A percentile compares a stretch with the other conserved stretches of the same genome.
phyloP scores from a whole-genome alignment of 37 sponge, comb jelly and placozoan genomes.

The Chondrosia reniformis region DNA sequence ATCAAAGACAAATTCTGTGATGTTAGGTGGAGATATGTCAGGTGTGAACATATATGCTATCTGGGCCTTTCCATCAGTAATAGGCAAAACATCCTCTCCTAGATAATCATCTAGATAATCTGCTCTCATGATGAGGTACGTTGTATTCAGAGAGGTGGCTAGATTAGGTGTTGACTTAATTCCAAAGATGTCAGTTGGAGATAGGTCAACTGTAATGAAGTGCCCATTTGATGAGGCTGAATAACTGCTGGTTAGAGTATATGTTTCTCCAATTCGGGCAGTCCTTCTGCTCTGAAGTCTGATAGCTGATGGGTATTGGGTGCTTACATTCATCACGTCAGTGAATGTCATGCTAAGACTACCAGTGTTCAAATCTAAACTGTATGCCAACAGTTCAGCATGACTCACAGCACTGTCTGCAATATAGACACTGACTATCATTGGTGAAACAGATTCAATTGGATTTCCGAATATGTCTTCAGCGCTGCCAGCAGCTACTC shows the following conservation, averaged over 20 bases:
- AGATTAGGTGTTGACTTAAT: slow-evolving; percentile 62
- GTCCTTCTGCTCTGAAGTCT: slow-evolving; percentile 66
- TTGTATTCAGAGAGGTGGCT: slow-evolving; percentile 34
- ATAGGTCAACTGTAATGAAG: slow-evolving; percentile 54
- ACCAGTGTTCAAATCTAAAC: slow-evolving; percentile 68
- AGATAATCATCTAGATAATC: slow-evolving; percentile 82
- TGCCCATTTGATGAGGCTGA: slow-evolving; percentile 56
- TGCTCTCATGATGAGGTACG: slow-evolving; percentile 79
- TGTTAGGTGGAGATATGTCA: slow-evolving; percentile 55
- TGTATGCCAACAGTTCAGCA: slow-evolving; percentile 46
- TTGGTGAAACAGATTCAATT: background rate
- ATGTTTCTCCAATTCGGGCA: slow-evolving; percentile 24
- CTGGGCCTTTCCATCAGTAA: slow-evolving; percentile 80
- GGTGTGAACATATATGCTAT: slow-evolving; percentile 42
- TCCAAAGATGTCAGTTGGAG: slow-evolving; percentile 52
- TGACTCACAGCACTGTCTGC: slow-evolving; percentile 18
- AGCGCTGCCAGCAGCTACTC: slow-evolving; percentile 35
- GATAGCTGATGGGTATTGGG: slow-evolving; percentile 67
- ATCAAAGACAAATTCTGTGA: slow-evolving; percentile 54
- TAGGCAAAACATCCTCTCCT: slow-evolving; percentile 67
- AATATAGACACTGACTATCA: slow-evolving; percentile 11
- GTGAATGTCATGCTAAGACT: slow-evolving; percentile 70
- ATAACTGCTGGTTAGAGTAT: slow-evolving; percentile 56
- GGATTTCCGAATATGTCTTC: slow-evolving; percentile 50
- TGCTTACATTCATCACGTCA: slow-evolving; percentile 60